Conservation (phyloP, 2,113 vertebrate species). For the Mobula birostris region DNA sequence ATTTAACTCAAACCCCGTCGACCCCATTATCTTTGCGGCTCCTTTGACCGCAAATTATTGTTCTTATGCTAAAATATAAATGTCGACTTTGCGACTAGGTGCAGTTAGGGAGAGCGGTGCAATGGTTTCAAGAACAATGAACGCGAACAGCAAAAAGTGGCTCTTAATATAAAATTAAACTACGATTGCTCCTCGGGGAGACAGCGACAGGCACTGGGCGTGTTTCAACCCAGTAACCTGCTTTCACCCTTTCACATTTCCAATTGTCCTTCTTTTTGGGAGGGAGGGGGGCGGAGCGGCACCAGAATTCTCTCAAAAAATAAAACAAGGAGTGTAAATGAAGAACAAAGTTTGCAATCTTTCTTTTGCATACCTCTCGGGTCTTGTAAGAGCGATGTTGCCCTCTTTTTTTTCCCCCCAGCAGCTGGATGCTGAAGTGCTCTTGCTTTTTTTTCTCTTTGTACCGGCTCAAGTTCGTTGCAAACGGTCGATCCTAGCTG, state of each 20-base stretch:
- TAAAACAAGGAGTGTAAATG: background rate
- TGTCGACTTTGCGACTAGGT: background rate
- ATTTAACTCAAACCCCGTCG: background rate
- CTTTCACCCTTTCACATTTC: background rate
- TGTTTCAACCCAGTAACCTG: slow-evolving; percentile 3
- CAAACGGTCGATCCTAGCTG: background rate
- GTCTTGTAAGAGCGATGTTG: background rate
- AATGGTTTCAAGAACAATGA: slow-evolving; percentile 1
- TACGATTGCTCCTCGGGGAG: background rate
- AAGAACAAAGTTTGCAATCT: slow-evolving; percentile 15
- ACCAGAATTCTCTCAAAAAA: background rate
- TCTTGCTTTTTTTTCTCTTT: background rate
- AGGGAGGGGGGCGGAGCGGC: background rate
- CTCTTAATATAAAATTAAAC: background rate
- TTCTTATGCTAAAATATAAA: too few relatives aligned
- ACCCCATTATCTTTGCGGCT: background rate
- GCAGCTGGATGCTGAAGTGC: background rate
- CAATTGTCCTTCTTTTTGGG: background rate
- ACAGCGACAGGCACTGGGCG: background rate
- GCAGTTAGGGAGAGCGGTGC: background rate
- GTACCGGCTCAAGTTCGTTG: background rate
- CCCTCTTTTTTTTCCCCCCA: background rate
- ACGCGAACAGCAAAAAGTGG: background rate
- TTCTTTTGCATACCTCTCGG: background rate
- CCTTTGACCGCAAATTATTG: background rate